A percentile compares a stretch with the other conserved stretches of the same genome.
These are phyloP conservation scores for Carduelis carduelis DNA, from an alignment of 2,797 vertebrate species.

Conservation along the genomic window DNA sequence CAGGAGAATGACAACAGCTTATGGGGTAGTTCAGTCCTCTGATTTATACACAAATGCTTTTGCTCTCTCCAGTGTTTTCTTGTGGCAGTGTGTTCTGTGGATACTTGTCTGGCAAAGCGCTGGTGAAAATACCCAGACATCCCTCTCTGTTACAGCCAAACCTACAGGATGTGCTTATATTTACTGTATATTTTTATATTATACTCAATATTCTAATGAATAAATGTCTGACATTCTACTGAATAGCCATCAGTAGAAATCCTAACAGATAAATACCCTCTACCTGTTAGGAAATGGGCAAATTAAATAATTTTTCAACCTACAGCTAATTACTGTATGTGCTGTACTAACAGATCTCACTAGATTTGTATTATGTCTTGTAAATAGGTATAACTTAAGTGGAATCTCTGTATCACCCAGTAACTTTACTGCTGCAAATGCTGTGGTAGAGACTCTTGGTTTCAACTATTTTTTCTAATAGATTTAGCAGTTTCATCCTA, in stretches of 20 bases:
- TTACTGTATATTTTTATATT: conserved; percentile 63
- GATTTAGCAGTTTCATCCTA: background rate
- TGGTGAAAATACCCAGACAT: conserved; percentile 13
- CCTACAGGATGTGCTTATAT: conserved; percentile 26
- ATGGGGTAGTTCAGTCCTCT: background rate
- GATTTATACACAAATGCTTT: background rate
- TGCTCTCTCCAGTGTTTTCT: background rate
- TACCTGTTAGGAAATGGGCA: background rate
- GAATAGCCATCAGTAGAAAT: background rate
- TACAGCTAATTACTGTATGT: conserved; percentile 29
- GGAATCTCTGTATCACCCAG: background rate
- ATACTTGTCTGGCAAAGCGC: background rate
- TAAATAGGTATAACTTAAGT: conserved; percentile 60
- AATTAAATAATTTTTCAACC: background rate
- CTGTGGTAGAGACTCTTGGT: background rate
- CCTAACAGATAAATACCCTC: background rate
- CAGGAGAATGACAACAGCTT: background rate
- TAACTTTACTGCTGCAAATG: background rate
- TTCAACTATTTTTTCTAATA: conserved; percentile 9
- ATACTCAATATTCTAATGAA: conserved; percentile 33
- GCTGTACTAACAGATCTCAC: conserved; percentile 45
- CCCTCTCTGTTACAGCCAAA: background rate
- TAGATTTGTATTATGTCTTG: conserved; percentile 42
- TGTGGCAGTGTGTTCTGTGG: background rate
- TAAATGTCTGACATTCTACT: conserved; percentile 39